A percentile compares a stretch with the other conserved stretches of the same genome.
Evolutionary conservation across 2,113 vertebrate genomes (phyloP).

Genomic region (Cathartes aura): DNA sequence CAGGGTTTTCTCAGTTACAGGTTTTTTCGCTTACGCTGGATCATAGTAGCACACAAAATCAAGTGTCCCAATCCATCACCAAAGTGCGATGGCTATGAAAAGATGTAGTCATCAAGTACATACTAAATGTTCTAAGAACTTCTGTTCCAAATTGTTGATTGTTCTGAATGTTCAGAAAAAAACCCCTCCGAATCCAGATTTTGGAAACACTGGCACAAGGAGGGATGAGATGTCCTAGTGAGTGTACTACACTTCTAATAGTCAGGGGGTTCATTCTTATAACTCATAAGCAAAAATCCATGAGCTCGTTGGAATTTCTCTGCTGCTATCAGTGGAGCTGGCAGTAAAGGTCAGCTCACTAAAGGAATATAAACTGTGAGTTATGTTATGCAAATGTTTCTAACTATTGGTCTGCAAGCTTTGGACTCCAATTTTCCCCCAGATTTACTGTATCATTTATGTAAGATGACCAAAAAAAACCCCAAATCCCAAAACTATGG

Average conservation of each 20-base stretch:
- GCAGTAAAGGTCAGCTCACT: neutral
- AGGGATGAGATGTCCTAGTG: neutral
- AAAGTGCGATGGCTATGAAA: neutral
- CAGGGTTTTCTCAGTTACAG: neutral
- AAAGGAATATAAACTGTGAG: neutral
- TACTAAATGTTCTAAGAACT: neutral
- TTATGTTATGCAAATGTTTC: neutral
- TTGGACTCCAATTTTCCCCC: neutral
- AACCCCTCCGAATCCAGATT: neutral
- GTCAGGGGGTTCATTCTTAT: neutral
- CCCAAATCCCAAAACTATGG: neutral
- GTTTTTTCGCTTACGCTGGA: neutral
- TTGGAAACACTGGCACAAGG: neutral
- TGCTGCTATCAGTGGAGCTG: neutral
- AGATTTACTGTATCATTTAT: neutral
- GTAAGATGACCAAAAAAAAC: neutral
- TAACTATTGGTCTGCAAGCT: neutral
- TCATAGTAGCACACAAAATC: neutral
- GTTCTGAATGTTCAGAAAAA: neutral
- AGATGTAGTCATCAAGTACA: neutral
- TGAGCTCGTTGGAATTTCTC: neutral
- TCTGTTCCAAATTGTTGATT: neutral
- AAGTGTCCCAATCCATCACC: neutral
- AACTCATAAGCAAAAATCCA: neutral
- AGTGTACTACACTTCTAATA: neutral